Evolutionary conservation across 2,888 invertebrate species (phyloP).

Genomic region (Eueremaeus valkanovi): DNA sequence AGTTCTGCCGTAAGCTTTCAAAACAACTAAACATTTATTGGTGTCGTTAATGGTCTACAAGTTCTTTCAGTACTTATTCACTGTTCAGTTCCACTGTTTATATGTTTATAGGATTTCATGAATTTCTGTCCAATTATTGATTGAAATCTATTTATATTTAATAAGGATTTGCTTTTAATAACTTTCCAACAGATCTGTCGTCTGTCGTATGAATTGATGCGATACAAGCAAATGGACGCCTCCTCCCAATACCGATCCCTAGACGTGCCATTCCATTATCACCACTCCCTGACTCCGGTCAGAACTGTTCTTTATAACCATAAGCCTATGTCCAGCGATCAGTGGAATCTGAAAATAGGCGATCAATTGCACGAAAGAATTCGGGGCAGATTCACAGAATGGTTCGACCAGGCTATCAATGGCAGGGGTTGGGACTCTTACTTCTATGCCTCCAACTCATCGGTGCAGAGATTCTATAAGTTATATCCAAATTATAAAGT

Average conservation of each 20-base stretch:
- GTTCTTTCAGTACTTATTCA: too few species aligned
- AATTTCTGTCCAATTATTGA: too few species aligned
- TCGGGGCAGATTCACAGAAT: slow-evolving; percentile 10
- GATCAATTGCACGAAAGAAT: slow-evolving; percentile 18
- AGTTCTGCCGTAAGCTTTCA: slow-evolving; percentile 24
- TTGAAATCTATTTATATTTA: too few species aligned
- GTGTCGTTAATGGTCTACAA: too few species aligned
- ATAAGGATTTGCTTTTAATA: background rate
- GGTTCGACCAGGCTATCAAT: slow-evolving; percentile 27
- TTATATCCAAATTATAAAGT: slow-evolving; percentile 29
- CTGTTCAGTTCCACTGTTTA: too few species aligned
- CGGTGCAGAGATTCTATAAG: background rate
- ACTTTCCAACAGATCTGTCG: background rate
- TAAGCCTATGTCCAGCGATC: background rate
- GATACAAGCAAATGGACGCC: background rate
- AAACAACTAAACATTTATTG: too few species aligned
- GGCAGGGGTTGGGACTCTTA: slow-evolving; percentile 31
- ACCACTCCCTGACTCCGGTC: slow-evolving; percentile 8
- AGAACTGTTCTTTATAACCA: slow-evolving; percentile 25
- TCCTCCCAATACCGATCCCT: background rate
- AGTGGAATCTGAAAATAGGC: slow-evolving; percentile 16
- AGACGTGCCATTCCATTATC: slow-evolving; percentile 27
- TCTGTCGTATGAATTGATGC: slow-evolving; percentile 20
- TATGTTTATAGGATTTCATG: too few species aligned
- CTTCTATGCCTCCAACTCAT: slow-evolving; percentile 17